Percentiles rank a stretch among this genome's conserved stretches.
Evolutionary conservation across 2,113 vertebrate species (phyloP).

Genomic region (Stercorarius parasiticus): DNA sequence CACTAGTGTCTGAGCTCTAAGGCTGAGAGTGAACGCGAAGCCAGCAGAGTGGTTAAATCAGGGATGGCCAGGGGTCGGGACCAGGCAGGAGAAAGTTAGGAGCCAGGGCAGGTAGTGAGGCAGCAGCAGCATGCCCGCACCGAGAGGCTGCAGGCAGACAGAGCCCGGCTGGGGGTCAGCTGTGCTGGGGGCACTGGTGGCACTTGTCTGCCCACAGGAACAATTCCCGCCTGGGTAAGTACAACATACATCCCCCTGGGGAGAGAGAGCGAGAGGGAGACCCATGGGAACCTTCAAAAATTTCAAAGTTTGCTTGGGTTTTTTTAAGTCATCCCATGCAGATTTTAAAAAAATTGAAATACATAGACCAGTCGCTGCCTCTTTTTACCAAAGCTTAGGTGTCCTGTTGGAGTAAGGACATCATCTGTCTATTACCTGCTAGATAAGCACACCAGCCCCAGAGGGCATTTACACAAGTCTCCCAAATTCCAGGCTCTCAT

Average conservation of each 20-base stretch:
- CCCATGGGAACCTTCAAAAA: rapidly evolving
- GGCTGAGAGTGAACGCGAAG: background rate
- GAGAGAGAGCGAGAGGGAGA: rapidly evolving
- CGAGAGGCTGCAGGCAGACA: background rate
- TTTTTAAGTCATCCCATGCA: background rate
- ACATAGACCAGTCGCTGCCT: background rate
- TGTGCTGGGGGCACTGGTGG: rapidly evolving
- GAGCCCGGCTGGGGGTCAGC: rapidly evolving
- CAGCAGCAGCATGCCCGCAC: no score
- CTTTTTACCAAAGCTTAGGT: background rate
- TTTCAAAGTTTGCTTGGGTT: no score
- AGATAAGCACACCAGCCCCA: background rate
- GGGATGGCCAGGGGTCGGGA: rapidly evolving
- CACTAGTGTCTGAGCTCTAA: background rate
- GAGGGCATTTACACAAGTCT: background rate
- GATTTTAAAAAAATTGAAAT: background rate
- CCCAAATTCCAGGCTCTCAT: background rate
- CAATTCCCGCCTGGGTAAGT: rapidly evolving
- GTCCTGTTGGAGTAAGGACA: background rate
- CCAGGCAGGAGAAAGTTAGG: rapidly evolving
- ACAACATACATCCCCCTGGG: background rate
- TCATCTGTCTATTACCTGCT: background rate
- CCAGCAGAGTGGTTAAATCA: background rate
- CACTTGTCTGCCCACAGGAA: background rate
- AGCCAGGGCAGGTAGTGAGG: background rate